Base-by-base conservation (phyloP, 1,140 invertebrate genomes). In the Bursaphelenchus mucronatus region DNA sequence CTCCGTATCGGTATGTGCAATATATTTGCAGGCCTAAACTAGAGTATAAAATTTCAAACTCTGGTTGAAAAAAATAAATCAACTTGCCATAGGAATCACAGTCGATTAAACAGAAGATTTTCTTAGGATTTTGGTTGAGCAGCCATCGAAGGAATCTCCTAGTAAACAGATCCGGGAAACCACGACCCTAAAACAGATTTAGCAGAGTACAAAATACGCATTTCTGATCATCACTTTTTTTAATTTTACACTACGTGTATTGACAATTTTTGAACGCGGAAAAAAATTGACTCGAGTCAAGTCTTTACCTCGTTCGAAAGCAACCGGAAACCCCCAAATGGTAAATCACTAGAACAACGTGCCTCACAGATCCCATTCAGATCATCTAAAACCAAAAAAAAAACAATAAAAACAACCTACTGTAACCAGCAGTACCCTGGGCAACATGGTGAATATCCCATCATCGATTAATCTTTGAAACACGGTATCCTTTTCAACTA, bases 1-100 rank as follows among this genome's bases (percentile, higher is more conserved):
- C 39, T 55, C 54, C 54, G 54, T 55, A 55, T n/a, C 54, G 54
- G 19, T 55, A 55, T 44, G n/a, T 15, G n/a, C n/a, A 15, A 44
- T 15, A 55, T n/a, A 55, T 55, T n/a, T 55, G 54, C 13, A 30
- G 39, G 19, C 54, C 54, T 55, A n/a, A 21, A 55, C 47, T 49
- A n/a, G 47, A n/a, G 47, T 49, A n/a, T 4, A 17, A 49, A 49
- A 17, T 17, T 49, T 1, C 15, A 50, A 1, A 15, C 1, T n/a
- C n/a, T 15, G 5, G 19, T 17, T 5, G 19, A 50, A 50, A 50
- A 50, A 47, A 50, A 19, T 1, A 19, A 5, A 50, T 50, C 1
- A 5, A 50, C 49, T 19, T 17, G 6, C 54, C 54, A 6, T n/a
- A 55, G 54, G 54, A 6, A 55, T 55, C 54, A 39, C 39, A 55